Evolutionary conservation across 2,888 invertebrate genomes (phyloP).

Genomic region (Xanthorhoe designata): DNA sequence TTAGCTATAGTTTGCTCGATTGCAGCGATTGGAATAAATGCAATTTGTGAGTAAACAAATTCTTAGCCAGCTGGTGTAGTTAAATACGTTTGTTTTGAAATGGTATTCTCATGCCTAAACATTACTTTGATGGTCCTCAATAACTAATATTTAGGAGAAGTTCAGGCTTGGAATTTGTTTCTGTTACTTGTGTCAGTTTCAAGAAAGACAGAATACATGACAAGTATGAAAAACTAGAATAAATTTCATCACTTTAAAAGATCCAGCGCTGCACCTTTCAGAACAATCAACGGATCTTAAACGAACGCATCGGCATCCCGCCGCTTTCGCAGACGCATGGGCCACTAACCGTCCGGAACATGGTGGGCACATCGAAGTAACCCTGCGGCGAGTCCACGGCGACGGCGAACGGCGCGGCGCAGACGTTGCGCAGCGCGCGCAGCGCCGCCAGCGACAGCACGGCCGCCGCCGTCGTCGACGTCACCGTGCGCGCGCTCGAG

Average conservation of each 20-base stretch:
- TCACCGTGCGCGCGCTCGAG: slow-evolving; percentile 84
- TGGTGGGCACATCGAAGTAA: slow-evolving; percentile 94
- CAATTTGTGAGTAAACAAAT: no score
- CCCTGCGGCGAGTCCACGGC: slow-evolving; percentile 90
- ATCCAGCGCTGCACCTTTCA: background rate
- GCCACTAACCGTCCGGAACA: slow-evolving; percentile 93
- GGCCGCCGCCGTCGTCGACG: slow-evolving; percentile 88
- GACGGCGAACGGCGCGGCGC: slow-evolving; percentile 93
- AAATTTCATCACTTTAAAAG: background rate
- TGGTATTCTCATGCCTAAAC: no score
- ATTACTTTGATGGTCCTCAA: no score
- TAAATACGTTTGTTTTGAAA: no score
- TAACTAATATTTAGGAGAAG: no score
- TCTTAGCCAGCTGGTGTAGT: no score
- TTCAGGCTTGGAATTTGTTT: background rate
- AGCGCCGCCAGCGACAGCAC: slow-evolving; percentile 89
- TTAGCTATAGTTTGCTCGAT: no score
- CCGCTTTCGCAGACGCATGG: slow-evolving; percentile 1
- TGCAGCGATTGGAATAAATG: no score
- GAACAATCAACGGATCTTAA: slow-evolving; percentile 3
- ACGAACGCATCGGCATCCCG: slow-evolving; percentile 1
- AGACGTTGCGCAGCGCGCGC: slow-evolving; percentile 91
- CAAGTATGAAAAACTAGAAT: background rate
- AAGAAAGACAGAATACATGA: background rate
- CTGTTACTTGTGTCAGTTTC: background rate